These are phyloP conservation scores for Peribatodes rhomboidaria DNA, from an alignment of 2,888 invertebrate genomes.

Conservation along the genomic window DNA sequence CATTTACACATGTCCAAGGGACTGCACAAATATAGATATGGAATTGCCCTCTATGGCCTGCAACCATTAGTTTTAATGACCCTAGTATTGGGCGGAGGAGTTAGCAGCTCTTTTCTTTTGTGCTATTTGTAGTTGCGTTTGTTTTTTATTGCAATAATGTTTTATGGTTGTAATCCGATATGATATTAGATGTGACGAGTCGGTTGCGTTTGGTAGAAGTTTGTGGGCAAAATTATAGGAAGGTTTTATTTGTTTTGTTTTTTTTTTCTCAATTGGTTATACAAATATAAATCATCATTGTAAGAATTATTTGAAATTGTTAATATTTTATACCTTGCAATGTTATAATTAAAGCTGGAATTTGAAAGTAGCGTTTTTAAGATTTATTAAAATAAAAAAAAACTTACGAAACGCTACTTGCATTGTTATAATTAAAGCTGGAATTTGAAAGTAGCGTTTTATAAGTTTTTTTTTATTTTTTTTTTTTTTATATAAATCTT, in stretches of 20 bases:
- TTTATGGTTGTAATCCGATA: constrained; percentile 29
- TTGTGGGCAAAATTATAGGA: not conserved
- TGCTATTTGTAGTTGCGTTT: constrained; percentile 53
- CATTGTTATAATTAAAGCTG: too few species aligned
- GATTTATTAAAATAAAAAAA: too few species aligned
- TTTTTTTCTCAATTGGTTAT: too few species aligned
- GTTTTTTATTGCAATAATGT: constrained; percentile 45
- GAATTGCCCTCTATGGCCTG: constrained; percentile 58
- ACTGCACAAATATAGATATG: constrained; percentile 80
- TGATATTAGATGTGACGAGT: not conserved
- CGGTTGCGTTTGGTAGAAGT: not conserved
- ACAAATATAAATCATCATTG: too few species aligned
- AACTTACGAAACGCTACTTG: too few species aligned
- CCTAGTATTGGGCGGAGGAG: constrained; percentile 64
- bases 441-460: too few species aligned
- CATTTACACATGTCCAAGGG: constrained; percentile 75
- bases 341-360: too few species aligned
- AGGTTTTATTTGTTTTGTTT: not conserved
- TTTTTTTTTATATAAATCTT: too few species aligned
- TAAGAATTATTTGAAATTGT: too few species aligned
- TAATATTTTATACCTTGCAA: too few species aligned
- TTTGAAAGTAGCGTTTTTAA: too few species aligned
- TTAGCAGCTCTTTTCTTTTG: constrained; percentile 37
- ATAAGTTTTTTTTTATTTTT: too few species aligned
- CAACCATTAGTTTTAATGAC: constrained; percentile 72